Percentiles rank a stretch among this genome's conserved stretches.
Conservation (phyloP, 2,888 invertebrate genomes). For the Morinoia aosen region DNA sequence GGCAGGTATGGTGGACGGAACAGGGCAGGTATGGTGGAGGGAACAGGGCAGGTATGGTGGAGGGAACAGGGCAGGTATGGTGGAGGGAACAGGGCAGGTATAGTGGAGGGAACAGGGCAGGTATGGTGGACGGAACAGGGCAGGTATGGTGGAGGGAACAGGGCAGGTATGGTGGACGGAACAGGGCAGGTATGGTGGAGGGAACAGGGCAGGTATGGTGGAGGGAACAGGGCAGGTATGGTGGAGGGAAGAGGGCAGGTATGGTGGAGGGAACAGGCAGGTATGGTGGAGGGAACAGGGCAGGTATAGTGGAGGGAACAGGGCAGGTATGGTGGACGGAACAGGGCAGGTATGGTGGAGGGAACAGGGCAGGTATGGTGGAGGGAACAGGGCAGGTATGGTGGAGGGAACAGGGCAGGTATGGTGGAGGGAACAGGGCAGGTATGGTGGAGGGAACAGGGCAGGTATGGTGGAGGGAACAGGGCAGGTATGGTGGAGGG, state of each 20-base stretch:
- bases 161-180: neutral
- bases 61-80: neutral
- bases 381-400: neutral
- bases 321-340: neutral
- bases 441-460: neutral
- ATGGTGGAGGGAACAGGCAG: neutral
- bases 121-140: neutral
- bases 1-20: neutral
- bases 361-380: neutral
- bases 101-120: neutral
- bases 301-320: neutral
- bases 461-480: neutral
- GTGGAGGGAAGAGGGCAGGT: neutral
- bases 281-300: neutral
- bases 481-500: neutral
- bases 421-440: too few species aligned
- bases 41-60: neutral
- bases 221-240: neutral
- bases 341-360: neutral
- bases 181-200: neutral
- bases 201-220: too few species aligned
- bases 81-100: too few species aligned
- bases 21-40: neutral
- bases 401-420: neutral
- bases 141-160: neutral